Percentiles rank a stretch among this genome's conserved stretches.
Conservation (phyloP, 2,113 vertebrate species). For the Gavialis gangeticus region DNA sequence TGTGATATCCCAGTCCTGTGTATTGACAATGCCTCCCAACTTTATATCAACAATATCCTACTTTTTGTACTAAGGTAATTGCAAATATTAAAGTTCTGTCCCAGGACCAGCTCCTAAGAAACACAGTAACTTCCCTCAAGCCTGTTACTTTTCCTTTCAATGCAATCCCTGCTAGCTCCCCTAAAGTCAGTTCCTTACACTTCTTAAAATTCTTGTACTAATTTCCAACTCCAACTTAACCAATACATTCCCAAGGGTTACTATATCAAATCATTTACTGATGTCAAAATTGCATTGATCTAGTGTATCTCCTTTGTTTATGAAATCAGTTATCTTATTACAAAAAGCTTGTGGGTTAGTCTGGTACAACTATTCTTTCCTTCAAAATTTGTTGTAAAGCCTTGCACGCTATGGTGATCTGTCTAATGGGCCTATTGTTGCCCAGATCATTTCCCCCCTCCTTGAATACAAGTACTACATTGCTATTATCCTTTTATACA, state of each 20-base stretch:
- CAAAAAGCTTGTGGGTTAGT: background rate
- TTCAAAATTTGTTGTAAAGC: background rate
- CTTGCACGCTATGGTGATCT: fast-evolving
- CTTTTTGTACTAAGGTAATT: too few relatives aligned
- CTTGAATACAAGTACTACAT: background rate
- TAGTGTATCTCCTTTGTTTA: background rate
- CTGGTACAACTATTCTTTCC: background rate
- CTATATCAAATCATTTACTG: background rate
- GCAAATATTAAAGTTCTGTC: too few relatives aligned
- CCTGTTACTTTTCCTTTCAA: too few relatives aligned
- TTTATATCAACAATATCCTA: too few relatives aligned
- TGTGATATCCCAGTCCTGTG: too few relatives aligned
- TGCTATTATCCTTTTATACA: background rate
- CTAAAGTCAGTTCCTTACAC: too few relatives aligned
- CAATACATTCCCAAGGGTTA: background rate
- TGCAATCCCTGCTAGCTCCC: too few relatives aligned
- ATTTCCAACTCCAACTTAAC: too few relatives aligned
- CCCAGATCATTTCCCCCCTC: background rate
- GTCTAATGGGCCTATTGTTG: background rate
- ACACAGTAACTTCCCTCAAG: too few relatives aligned
- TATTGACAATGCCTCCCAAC: too few relatives aligned
- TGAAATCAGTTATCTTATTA: background rate
- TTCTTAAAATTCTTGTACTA: too few relatives aligned
- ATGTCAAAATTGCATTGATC: background rate
- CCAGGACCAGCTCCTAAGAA: too few relatives aligned